phyloP scores from a whole-genome alignment of 2,888 invertebrate species.

The Hartigia nigra region DNA sequence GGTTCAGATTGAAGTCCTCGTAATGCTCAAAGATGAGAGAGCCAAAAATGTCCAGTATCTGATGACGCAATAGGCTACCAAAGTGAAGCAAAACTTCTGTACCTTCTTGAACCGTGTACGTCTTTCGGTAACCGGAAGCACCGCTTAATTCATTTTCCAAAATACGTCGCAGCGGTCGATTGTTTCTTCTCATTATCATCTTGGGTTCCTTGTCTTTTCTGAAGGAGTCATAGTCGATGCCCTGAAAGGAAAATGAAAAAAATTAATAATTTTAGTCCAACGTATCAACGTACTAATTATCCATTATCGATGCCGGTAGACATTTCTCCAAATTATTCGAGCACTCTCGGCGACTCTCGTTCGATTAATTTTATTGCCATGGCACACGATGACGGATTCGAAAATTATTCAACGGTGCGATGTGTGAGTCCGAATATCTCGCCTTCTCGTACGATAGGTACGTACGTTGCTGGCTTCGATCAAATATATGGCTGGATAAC shows the following conservation, averaged over 20 bases:
- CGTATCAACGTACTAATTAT: too few species aligned
- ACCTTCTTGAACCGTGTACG: conserved; percentile 33
- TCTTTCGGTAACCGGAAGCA: neutral
- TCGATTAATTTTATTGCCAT: too few species aligned
- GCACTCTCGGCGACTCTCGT: too few species aligned
- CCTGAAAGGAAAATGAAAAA: conserved; percentile 13
- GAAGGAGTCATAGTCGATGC: conserved; percentile 25
- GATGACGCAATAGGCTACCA: conserved; percentile 35
- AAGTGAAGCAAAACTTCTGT: conserved; percentile 39
- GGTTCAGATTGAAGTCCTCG: conserved; percentile 39
- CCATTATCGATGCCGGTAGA: too few species aligned
- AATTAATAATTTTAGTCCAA: too few species aligned
- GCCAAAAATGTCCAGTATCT: conserved; percentile 41
- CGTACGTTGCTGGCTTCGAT: too few species aligned
- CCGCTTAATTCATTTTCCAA: conserved; percentile 15
- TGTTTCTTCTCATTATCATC: conserved; percentile 7
- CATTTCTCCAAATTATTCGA: too few species aligned
- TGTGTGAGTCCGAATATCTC: too few species aligned
- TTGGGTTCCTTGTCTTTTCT: conserved; percentile 21
- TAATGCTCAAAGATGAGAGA: conserved; percentile 44
- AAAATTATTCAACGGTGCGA: too few species aligned
- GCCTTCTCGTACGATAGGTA: too few species aligned
- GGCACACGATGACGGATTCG: too few species aligned
- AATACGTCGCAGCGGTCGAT: conserved; percentile 12
- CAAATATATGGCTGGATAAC: too few species aligned